Evolutionary conservation across 2,797 vertebrate genomes (phyloP).

Genomic region (Argentina silus): DNA sequence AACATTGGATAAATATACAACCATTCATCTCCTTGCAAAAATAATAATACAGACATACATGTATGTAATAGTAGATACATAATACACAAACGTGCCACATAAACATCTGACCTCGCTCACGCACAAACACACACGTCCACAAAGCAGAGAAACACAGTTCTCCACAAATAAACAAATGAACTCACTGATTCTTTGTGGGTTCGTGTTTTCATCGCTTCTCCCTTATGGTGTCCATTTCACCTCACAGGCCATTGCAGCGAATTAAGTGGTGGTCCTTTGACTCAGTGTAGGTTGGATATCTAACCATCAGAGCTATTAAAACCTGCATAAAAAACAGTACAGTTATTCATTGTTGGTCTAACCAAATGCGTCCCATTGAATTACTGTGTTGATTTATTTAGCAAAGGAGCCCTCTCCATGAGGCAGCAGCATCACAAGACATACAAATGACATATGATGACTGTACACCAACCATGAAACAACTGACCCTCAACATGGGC

Average conservation of each 20-base stretch:
- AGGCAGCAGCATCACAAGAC: not conserved
- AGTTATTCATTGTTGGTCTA: constrained; percentile 44
- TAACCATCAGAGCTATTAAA: constrained; percentile 51
- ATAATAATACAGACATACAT: not conserved
- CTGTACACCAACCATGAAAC: no score
- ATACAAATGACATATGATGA: no score
- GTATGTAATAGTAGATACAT: not conserved
- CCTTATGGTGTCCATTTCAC: constrained; percentile 75
- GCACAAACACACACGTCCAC: not conserved
- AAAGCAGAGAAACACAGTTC: not conserved
- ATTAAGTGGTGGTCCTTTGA: constrained; percentile 61
- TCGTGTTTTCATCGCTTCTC: constrained; percentile 82
- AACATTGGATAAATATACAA: not conserved
- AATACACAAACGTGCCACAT: not conserved
- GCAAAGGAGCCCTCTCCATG: not conserved
- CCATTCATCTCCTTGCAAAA: not conserved
- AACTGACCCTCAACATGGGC: no score
- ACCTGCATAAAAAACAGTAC: constrained; percentile 67
- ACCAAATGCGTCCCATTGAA: constrained; percentile 27
- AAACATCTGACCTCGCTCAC: not conserved
- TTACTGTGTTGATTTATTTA: constrained; percentile 15
- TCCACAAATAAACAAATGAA: not conserved
- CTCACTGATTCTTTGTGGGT: constrained; percentile 84
- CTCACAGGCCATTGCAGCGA: constrained; percentile 66
- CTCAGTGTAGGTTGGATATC: constrained; percentile 46